Evolutionary conservation across 2,797 vertebrate genomes (phyloP), one percentile per base, ranked within the genome.

Genomic region (Amazonetta brasiliensis): DNA sequence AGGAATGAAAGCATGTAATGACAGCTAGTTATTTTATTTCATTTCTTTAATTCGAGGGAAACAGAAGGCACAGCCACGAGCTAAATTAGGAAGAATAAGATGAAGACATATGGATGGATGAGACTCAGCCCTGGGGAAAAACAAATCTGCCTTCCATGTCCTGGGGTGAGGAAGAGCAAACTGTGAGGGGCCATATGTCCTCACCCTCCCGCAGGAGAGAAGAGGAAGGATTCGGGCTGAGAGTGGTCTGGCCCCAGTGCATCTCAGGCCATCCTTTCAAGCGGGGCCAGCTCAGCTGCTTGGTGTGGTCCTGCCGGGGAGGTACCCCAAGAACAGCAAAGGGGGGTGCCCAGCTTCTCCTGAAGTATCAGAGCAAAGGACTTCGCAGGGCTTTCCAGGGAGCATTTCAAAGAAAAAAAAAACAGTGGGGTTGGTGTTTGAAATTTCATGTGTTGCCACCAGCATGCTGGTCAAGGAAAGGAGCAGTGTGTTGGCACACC

Each of bases 31-130:
- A 74, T 88, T 95, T 87, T 90, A 84, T 87, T 94, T 82, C 77
- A 77, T 88, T 94, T 83, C 87, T 90, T 84, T 83, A 76, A 87
- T 78, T 73, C 76, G 67, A 93, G 91, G 87, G 88, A 95, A 97
- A 96, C 90, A 97, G 95, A 97, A 97, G 95, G 92, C 92, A 90
- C 35, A 96, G 96, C 86, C 92, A 95, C 79, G 72, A 93, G 95
- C 94, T 95, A 95, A 83, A 92, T 96, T 96, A 97, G 71, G 59
- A 92, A 90, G 92, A 96, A 95, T 92, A 94, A 62, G 89, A 90
- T 86, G 76, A 58, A 97, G 95, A 94, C 94, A 95, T 97, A 97
- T 67, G 92, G 78, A 90, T 78, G 95, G 69, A 94, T 78, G 46
- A 89, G 77, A 94, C 90, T 88, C 76, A 84, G 54, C 74, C 71